Evolutionary conservation across 2,888 invertebrate species (phyloP).

Genomic region (Stegana nigrithorax): DNA sequence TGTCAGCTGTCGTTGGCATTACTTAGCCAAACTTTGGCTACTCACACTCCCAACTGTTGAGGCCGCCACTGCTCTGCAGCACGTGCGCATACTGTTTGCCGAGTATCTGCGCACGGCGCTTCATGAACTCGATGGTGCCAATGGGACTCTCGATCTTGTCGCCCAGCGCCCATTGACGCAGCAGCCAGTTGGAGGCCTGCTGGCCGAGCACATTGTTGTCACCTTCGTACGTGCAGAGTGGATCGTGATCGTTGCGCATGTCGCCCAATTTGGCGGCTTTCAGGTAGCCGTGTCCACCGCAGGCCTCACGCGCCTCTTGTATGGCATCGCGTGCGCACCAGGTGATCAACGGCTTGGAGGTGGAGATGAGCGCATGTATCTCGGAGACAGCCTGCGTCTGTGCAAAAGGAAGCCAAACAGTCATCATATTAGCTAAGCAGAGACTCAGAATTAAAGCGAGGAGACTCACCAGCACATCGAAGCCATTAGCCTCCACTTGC

Average conservation of each 20-base stretch:
- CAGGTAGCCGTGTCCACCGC: constrained; percentile 88
- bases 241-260: constrained; percentile 87
- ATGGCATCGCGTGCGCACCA: constrained; percentile 83
- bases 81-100: constrained; percentile 37
- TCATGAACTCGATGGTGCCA: constrained; percentile 78
- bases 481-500: constrained; percentile 67
- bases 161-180: constrained; percentile 74
- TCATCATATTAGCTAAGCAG: too few relatives aligned
- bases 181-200: constrained; percentile 89
- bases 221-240: constrained; percentile 92
- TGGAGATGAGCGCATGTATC: constrained; percentile 76
- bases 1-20: too few relatives aligned
- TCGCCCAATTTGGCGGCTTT: constrained; percentile 84
- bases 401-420: too few relatives aligned
- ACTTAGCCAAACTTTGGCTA: too few relatives aligned
- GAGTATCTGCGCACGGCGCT: constrained; percentile 70
- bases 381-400: constrained; percentile 71
- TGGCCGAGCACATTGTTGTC: constrained; percentile 93
- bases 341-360: constrained; percentile 76
- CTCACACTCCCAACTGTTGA: constrained; percentile 61
- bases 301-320: constrained; percentile 86
- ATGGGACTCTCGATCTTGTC: constrained; percentile 74
- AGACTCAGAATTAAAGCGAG: background rate
- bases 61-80: constrained; percentile 16
- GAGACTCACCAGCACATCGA: constrained; percentile 63